These are phyloP conservation scores for Atta texana DNA, from an alignment of 1,140 invertebrate genomes.

Conservation along the genomic window DNA sequence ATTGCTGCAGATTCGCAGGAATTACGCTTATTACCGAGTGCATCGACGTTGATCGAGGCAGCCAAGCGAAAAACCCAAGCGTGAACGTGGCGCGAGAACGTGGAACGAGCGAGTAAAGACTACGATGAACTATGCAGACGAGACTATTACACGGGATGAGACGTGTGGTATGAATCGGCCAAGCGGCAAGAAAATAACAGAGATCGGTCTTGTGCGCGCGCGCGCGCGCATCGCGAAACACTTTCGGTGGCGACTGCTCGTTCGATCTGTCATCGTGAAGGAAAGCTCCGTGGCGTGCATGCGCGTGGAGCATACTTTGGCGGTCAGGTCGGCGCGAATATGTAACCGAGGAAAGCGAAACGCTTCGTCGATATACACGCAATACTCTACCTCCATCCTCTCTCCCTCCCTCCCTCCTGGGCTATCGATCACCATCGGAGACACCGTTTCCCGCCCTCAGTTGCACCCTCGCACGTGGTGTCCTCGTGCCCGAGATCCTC, in stretches of 20 bases:
- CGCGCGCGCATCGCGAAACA: conserved; percentile 14
- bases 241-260: conserved; percentile 48
- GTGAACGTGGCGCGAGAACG: conserved; percentile 7
- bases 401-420: too few relatives aligned
- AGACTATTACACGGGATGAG: neutral
- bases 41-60: neutral
- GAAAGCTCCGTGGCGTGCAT: conserved; percentile 32
- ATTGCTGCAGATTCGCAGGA: neutral
- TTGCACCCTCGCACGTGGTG: conserved; percentile 41
- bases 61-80: neutral
- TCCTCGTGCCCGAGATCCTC: conserved; percentile 32
- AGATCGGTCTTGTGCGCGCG: neutral
- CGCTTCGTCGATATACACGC: conserved; percentile 41
- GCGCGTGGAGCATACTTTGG: conserved; percentile 20
- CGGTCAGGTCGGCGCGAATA: neutral
- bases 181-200: neutral
- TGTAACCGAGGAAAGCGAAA: conserved; percentile 32
- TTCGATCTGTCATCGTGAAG: conserved; percentile 50
- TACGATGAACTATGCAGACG: neutral
- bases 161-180: neutral
- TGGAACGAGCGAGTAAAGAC: neutral
- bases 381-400: neutral
- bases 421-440: conserved; percentile 39
- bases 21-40: neutral
- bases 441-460: neutral